These are phyloP conservation scores for Baronia brevicornis DNA, from an alignment of 2,888 invertebrate genomes.

Conservation along the genomic window DNA sequence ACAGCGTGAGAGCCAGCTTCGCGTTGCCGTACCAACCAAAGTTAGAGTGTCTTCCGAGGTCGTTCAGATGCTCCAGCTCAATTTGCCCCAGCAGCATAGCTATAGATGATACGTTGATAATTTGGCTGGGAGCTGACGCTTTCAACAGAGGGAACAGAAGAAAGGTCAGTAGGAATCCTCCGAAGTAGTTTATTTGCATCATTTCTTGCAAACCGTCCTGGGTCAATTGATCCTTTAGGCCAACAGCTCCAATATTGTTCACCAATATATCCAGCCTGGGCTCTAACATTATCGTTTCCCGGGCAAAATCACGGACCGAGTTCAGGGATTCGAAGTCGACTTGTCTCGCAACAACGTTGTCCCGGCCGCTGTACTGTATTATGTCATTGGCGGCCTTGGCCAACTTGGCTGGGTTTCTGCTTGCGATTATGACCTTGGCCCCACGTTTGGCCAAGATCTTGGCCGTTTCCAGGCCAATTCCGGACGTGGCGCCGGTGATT, in stretches of 20 bases:
- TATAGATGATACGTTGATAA: constrained; percentile 58
- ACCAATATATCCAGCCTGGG: constrained; percentile 59
- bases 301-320: constrained; percentile 75
- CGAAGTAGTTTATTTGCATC: constrained; percentile 75
- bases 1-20: constrained; percentile 44
- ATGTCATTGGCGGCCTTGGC: constrained; percentile 32
- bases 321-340: constrained; percentile 68
- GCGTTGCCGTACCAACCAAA: constrained; percentile 73
- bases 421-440: constrained; percentile 74
- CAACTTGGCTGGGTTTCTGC: constrained; percentile 52
- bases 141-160: constrained; percentile 44
- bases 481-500: constrained; percentile 52
- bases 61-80: constrained; percentile 83
- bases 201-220: constrained; percentile 77
- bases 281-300: constrained; percentile 63
- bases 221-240: constrained; percentile 53
- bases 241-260: constrained; percentile 68
- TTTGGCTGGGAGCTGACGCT: constrained; percentile 44
- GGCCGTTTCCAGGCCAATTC: constrained; percentile 50
- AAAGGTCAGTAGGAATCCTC: constrained; percentile 46
- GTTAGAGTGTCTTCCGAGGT: constrained; percentile 77
- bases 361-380: constrained; percentile 30
- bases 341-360: constrained; percentile 38
- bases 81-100: constrained; percentile 80
- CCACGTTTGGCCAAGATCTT: constrained; percentile 64